phyloP scores from a whole-genome alignment of 2,113 vertebrate genomes.

The Ammodytes dubius region DNA sequence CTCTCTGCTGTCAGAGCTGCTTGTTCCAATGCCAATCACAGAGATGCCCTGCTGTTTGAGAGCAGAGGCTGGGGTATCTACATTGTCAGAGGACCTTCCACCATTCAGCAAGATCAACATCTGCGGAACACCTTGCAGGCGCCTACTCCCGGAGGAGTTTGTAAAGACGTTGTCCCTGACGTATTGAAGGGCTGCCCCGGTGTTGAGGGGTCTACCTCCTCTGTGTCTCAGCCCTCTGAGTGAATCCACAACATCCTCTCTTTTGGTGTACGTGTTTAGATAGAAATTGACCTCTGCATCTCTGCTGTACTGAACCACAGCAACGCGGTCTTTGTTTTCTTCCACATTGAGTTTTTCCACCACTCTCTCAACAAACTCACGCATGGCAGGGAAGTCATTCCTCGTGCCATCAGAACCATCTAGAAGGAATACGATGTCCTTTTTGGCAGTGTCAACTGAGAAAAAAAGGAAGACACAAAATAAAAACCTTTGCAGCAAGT shows the following conservation, averaged over 20 bases:
- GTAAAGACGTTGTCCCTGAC: constrained; percentile 66
- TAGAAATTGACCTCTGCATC: constrained; percentile 59
- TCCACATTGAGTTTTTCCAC: constrained; percentile 60
- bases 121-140: constrained; percentile 78
- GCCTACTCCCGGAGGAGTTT: constrained; percentile 67
- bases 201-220: constrained; percentile 80
- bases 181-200: constrained; percentile 84
- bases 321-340: constrained; percentile 61
- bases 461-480: constrained; percentile 4
- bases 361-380: constrained; percentile 58
- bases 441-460: constrained; percentile 74
- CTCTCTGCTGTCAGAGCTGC: constrained; percentile 49
- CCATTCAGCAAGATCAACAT: constrained; percentile 75
- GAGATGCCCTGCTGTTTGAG: constrained; percentile 63
- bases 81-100: constrained; percentile 67
- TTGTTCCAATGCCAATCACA: constrained; percentile 61
- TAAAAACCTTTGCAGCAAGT: not conserved
- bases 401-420: constrained; percentile 88
- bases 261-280: constrained; percentile 55
- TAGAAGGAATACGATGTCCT: constrained; percentile 91
- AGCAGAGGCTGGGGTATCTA: constrained; percentile 57
- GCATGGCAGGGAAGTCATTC: constrained; percentile 64
- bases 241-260: constrained; percentile 58
- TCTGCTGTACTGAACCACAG: constrained; percentile 69
- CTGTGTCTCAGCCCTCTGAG: constrained; percentile 50